Conservation (phyloP, 2,797 vertebrate species). For the Anisognathus igniventris region DNA sequence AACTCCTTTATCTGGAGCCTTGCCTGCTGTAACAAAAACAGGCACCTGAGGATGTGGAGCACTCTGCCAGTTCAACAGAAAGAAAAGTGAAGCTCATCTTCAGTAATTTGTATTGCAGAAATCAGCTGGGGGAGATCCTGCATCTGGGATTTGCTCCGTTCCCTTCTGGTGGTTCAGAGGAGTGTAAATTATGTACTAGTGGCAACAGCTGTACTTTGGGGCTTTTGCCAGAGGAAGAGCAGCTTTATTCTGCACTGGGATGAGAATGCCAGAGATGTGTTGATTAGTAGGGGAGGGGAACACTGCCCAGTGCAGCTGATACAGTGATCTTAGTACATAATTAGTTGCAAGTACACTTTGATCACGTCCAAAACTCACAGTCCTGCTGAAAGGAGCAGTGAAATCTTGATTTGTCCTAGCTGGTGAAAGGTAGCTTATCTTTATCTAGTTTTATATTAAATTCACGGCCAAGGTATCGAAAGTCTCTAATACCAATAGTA, state of each 20-base stretch:
- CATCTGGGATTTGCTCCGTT: neutral
- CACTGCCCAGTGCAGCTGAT: neutral
- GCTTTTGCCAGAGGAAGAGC: constrained; percentile 19
- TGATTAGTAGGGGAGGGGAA: neutral
- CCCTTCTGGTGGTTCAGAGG: neutral
- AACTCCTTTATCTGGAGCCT: neutral
- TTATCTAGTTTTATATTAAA: neutral
- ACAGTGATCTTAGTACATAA: neutral
- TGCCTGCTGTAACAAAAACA: neutral
- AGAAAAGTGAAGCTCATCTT: neutral
- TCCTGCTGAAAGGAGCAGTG: neutral
- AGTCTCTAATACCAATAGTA: neutral
- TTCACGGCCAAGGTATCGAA: neutral
- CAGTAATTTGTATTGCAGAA: neutral
- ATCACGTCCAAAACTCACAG: neutral
- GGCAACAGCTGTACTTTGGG: constrained; percentile 15
- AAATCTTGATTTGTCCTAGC: neutral
- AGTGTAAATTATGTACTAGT: neutral
- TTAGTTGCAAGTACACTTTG: neutral
- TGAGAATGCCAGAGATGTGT: neutral
- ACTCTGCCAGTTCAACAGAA: neutral
- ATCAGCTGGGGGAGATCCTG: neutral
- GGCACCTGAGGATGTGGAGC: neutral
- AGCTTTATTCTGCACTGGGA: neutral
- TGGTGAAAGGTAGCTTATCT: neutral